Evolutionary conservation across 1,140 invertebrate genomes (phyloP).

Genomic region (Choristoneura fumiferana): DNA sequence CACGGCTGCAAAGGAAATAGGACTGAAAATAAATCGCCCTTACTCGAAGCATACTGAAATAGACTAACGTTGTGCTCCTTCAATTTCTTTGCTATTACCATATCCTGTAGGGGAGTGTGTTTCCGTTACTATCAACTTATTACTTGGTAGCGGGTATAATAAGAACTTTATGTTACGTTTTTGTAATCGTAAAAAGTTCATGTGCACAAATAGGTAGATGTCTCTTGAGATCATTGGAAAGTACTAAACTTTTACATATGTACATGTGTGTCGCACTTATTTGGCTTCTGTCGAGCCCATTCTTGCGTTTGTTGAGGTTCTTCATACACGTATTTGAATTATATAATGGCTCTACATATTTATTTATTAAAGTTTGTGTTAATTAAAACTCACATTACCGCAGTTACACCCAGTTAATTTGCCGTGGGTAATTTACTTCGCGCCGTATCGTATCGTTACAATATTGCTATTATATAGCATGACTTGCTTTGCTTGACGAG

Average conservation of each 20-base stretch:
- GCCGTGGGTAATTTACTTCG: constrained; percentile 63
- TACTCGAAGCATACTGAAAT: constrained; percentile 68
- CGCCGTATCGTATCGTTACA: constrained; percentile 49
- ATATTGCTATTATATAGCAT: constrained; percentile 68
- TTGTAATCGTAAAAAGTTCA: too few species aligned
- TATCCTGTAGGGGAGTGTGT: constrained; percentile 62
- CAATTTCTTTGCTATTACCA: constrained; percentile 72
- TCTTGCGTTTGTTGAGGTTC: too few species aligned
- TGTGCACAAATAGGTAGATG: too few species aligned
- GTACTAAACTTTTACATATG: too few species aligned
- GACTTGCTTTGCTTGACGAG: constrained; percentile 56
- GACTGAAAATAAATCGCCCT: constrained; percentile 74
- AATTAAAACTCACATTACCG: constrained; percentile 18
- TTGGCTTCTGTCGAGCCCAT: too few species aligned
- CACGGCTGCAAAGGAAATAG: constrained; percentile 65
- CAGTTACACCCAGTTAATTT: constrained; percentile 43
- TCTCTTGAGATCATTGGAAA: too few species aligned
- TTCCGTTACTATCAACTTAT: constrained; percentile 43
- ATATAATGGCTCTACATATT: constrained; percentile 5
- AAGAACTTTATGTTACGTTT: constrained; percentile 18
- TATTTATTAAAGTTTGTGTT: neutral
- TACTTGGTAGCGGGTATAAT: constrained; percentile 38
- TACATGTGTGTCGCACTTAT: too few species aligned
- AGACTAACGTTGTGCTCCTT: constrained; percentile 58
- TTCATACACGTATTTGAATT: too few species aligned